Evolutionary conservation across 2,113 vertebrate genomes (phyloP).

Genomic region (Eidolon helvum): DNA sequence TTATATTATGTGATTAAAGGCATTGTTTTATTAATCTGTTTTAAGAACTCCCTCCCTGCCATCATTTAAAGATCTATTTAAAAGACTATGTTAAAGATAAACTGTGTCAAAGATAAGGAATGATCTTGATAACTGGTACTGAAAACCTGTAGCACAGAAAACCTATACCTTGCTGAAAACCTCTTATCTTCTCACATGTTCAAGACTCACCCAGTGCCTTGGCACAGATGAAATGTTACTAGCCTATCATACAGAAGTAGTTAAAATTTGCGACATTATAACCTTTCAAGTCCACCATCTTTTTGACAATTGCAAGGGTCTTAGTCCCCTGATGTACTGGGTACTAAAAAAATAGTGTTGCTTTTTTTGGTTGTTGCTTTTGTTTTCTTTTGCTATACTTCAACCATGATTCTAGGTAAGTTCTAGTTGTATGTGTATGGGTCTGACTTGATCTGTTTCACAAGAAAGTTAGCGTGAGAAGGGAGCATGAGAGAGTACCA

Average conservation of each 20-base stretch:
- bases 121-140: slow-evolving; percentile 25
- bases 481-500: neutral
- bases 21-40: slow-evolving; percentile 37
- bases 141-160: slow-evolving; percentile 54
- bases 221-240: neutral
- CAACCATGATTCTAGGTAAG: neutral
- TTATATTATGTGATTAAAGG: neutral
- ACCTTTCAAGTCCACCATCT: neutral
- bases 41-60: neutral
- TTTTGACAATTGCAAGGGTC: neutral
- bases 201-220: neutral
- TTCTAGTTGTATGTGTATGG: neutral
- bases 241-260: neutral
- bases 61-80: slow-evolving; percentile 18
- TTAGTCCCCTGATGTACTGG: neutral
- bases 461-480: neutral
- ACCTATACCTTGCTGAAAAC: slow-evolving; percentile 2
- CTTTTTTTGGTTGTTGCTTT: neutral
- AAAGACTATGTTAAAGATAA: slow-evolving; percentile 50
- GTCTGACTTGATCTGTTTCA: neutral
- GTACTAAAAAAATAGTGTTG: neutral
- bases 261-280: neutral
- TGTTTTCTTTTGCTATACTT: neutral
- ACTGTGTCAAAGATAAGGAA: slow-evolving; percentile 49
- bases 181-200: slow-evolving; percentile 13